Evolutionary conservation across 2,797 vertebrate species (phyloP), one percentile per base, ranked within the genome.

Genomic region (Scarus forsteni): DNA sequence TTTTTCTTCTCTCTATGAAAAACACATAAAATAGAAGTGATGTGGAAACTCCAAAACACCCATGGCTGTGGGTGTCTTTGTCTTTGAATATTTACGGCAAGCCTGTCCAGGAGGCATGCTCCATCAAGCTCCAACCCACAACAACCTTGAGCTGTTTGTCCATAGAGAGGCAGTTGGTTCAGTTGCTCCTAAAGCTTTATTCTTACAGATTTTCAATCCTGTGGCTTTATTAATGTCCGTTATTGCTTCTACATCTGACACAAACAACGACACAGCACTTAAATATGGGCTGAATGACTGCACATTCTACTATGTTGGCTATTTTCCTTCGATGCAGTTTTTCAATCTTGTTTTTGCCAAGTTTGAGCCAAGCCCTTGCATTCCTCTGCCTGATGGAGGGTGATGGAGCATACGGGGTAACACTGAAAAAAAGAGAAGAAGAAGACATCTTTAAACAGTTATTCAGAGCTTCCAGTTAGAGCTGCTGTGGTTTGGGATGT

Each of bases 401-500:
- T 48, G 80, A 86, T 75, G 80, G 66, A 87, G 79, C 58, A 72
- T 19, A 35, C 16, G 39, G 72, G 58, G 61, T 62, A 66, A 66
- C 69, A 65, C 58, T 46, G 36, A 59, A 46, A 35, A n/a, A 7
- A 11, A 49, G 58, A 57, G 59, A 70, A 51, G 42, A 48, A 58
- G n/a, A 0, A 61, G 59, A 80, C 84, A 88, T 90, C 81, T 92
- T 90, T 85, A 81, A 90, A 74, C 70, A 12, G 71, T 86, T 85
- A 80, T 68, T 85, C 73, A 76, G 51, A 72, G 68, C 58, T 83
- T 76, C 71, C 71, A 88, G 82, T 78, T 43, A 74, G 79, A 68
- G 62, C 66, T 27, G 73, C 79, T 70, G 80, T 80, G 85, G 86
- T 81, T 66, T 75, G 75, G 73, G 66, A 74, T 60, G 8, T 18